Evolutionary conservation across 2,113 vertebrate genomes (phyloP).

Genomic region (Callithrix jacchus): DNA sequence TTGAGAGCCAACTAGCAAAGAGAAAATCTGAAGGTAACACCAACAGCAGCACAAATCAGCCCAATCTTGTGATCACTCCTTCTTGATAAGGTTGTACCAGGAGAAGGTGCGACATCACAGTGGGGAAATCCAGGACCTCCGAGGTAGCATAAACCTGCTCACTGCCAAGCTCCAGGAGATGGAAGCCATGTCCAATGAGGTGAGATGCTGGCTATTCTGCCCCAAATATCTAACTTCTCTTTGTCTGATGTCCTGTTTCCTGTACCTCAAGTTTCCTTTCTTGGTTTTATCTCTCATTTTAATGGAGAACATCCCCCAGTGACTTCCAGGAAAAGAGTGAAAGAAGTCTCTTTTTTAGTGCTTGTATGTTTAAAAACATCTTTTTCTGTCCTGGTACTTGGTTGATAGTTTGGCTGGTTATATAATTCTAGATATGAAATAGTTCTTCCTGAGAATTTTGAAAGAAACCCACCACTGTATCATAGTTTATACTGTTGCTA

Average conservation of each 20-base stretch:
- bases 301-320: not conserved
- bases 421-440: conserved; percentile 39
- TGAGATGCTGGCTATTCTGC: conserved; percentile 22
- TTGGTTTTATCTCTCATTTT: not conserved
- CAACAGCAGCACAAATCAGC: not conserved
- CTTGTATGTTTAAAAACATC: not conserved
- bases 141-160: conserved; percentile 68
- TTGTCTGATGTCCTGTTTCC: not conserved
- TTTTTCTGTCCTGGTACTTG: not conserved
- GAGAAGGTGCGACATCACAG: conserved; percentile 71
- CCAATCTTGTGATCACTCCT: not conserved
- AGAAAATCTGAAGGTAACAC: not conserved
- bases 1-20: not conserved
- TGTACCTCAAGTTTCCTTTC: not conserved
- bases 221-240: not conserved
- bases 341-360: not conserved
- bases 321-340: conserved; percentile 19
- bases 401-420: conserved; percentile 28
- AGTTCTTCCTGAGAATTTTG: not conserved
- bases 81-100: conserved; percentile 68
- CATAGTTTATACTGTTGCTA: not conserved
- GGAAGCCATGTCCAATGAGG: conserved; percentile 76
- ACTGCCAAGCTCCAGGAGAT: conserved; percentile 70
- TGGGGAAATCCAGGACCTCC: conserved; percentile 76
- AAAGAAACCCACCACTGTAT: not conserved